These are phyloP conservation scores for Melanotaenia boesemani DNA, from an alignment of 2,797 vertebrate genomes.

Conservation along the genomic window DNA sequence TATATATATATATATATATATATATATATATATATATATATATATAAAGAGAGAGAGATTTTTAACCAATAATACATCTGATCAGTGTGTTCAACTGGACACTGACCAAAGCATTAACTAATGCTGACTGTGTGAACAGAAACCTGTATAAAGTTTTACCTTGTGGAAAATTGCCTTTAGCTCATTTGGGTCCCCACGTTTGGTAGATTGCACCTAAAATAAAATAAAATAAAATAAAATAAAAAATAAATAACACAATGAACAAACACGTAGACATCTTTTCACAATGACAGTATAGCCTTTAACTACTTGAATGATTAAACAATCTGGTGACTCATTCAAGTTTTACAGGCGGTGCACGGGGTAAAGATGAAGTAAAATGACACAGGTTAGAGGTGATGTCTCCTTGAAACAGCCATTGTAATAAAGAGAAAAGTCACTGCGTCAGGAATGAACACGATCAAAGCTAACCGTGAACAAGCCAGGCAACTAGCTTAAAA, in stretches of 20 bases:
- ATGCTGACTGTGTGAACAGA: neutral
- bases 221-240: slow-evolving; percentile 43
- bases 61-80: neutral
- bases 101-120: neutral
- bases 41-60: too few relatives aligned
- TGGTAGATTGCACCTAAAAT: slow-evolving; percentile 90
- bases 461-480: neutral
- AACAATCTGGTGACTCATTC: neutral
- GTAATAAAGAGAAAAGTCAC: neutral
- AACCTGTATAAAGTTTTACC: slow-evolving; percentile 80
- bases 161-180: slow-evolving; percentile 93
- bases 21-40: too few relatives aligned
- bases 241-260: slow-evolving; percentile 20
- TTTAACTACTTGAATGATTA: neutral
- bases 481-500: neutral
- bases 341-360: neutral
- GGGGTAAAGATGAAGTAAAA: neutral
- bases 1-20: too few relatives aligned
- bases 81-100: neutral
- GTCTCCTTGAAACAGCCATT: slow-evolving; percentile 63
- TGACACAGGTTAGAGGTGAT: neutral
- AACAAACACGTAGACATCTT: neutral
- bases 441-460: neutral
- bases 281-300: neutral
- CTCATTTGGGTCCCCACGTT: slow-evolving; percentile 93